Evolutionary conservation across 1,140 invertebrate genomes (phyloP), one percentile per base, ranked within the genome.

Genomic region (Drosophila sp.): DNA sequence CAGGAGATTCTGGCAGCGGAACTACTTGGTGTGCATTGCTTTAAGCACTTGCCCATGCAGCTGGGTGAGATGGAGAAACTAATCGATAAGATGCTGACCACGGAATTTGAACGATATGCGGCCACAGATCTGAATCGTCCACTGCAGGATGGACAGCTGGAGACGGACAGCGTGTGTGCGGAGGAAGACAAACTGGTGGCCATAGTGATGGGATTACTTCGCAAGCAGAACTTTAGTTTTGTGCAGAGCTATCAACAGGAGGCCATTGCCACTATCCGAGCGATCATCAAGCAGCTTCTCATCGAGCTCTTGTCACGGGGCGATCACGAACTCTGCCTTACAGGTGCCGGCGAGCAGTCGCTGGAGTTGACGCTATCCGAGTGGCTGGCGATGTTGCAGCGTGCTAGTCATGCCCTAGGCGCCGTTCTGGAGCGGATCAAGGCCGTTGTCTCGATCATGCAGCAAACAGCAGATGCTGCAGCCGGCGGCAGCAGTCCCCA

Each of bases 61-160:
- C 93, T 99, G n/a, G 96, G 95, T 67, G 99, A 99, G 94, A 97
- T 99, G 95, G 96, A 98, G 84, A 96, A 97, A 90, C 93, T 99
- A 4, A 99, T 99, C 80, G 97, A 99, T 83, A 98, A 98, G 93
- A 98, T 99, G 97, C 94, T 99, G 71, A 96, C 96, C 53, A 97
- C 97, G 48, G 99, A 99, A 92, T 99, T 99, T 93, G 95, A 97
- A 84, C 94, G 96, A 76, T 98, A 98, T 92, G 95, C 98, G 43
- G 97, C 98, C 7, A 94, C 95, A 7, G 98, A 99, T 92, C 94
- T 99, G 29, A 99, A 99, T 92, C 93, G 97, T 78, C 97, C 97
- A 4, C 51, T 82, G 5, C 16, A 62, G 0, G 93, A 95, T 8
- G 93, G 92, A 46, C 94, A 95, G 72, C 92, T 93, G 14, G 93